Conservation (phyloP, 2,113 vertebrate genomes). For the Zingel zingel region DNA sequence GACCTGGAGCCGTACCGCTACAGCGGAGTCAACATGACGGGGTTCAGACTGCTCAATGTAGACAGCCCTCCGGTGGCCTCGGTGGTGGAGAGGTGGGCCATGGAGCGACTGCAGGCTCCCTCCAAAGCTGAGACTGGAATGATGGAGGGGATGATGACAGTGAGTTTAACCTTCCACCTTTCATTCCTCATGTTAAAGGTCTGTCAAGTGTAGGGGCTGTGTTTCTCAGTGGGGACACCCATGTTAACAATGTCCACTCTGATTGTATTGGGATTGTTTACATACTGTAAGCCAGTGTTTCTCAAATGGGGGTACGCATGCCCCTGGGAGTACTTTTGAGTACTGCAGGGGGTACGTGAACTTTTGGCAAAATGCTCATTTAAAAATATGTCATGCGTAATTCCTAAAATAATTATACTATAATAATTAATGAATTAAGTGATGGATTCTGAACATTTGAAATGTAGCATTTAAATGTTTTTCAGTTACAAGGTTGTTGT, state of each 20-base stretch:
- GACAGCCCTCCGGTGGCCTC: conserved; percentile 90
- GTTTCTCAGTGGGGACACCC: neutral
- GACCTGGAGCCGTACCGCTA: conserved; percentile 97
- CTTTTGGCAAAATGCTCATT: too few species aligned
- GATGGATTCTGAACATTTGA: too few species aligned
- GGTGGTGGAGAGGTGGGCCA: conserved; percentile 94
- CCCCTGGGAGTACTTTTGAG: too few species aligned
- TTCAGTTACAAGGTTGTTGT: too few species aligned
- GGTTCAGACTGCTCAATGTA: conserved; percentile 93
- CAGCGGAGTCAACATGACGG: conserved; percentile 98
- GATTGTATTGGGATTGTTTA: neutral
- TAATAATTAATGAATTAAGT: too few species aligned
- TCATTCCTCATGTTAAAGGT: neutral
- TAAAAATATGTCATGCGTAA: too few species aligned
- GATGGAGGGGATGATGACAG: conserved; percentile 95
- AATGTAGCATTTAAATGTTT: too few species aligned
- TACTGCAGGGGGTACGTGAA: too few species aligned
- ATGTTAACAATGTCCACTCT: neutral
- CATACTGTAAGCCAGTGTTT: neutral
- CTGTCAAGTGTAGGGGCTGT: neutral
- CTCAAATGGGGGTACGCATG: too few species aligned
- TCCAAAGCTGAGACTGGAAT: conserved; percentile 91
- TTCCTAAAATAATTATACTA: too few species aligned
- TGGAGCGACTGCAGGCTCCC: conserved; percentile 94
- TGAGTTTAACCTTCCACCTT: conserved; percentile 67